Conservation (phyloP, 2,888 invertebrate genomes). For the Platycheirus rosarum region DNA sequence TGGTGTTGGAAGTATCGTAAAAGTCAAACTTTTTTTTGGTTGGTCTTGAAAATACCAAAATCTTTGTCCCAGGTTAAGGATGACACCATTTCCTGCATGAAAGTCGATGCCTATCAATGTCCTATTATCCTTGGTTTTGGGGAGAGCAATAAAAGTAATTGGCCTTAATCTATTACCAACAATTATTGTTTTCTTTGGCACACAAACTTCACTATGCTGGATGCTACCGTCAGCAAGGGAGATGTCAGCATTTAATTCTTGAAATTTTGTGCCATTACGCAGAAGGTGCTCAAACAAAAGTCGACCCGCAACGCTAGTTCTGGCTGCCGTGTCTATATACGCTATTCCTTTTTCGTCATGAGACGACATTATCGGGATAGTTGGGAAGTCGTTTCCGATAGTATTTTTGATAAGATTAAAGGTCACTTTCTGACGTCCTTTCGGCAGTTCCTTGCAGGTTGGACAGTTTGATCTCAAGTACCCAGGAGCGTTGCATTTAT, state of each 20-base stretch:
- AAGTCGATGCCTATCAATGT: conserved; percentile 52
- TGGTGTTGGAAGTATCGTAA: conserved; percentile 2
- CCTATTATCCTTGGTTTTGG: no score
- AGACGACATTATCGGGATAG: no score
- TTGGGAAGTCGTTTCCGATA: no score
- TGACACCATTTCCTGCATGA: conserved; percentile 11
- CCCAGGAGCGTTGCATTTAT: no score
- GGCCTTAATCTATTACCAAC: conserved; percentile 36
- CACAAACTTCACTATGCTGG: conserved; percentile 1
- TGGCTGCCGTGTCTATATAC: no score
- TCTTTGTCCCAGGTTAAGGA: conserved; percentile 25
- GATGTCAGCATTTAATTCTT: conserved; percentile 5
- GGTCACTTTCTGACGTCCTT: no score
- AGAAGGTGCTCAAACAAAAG: conserved; percentile 14
- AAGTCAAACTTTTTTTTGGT: conserved; percentile 5
- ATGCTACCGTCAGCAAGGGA: conserved; percentile 20
- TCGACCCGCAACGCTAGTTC: no score
- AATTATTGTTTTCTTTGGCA: conserved; percentile 18
- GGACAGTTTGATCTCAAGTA: no score
- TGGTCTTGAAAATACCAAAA: conserved; percentile 22
- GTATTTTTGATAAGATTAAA: no score
- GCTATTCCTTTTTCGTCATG: no score
- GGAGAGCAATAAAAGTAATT: no score
- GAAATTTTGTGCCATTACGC: conserved; percentile 13
- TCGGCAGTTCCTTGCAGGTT: no score